Conservation (phyloP, 2,797 vertebrate genomes). For the Pseudochirops corinnae region DNA sequence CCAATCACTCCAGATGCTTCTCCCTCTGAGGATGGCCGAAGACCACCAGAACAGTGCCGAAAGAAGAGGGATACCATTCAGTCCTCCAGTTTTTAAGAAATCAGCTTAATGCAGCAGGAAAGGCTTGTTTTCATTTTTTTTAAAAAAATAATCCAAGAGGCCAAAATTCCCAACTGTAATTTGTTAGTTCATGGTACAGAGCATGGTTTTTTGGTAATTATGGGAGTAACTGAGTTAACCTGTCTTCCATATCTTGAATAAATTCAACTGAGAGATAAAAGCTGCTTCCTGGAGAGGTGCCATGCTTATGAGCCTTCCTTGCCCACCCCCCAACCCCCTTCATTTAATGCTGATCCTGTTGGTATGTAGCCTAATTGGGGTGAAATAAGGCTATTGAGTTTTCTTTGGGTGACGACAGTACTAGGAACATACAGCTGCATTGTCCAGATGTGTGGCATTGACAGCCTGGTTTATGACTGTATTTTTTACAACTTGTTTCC, state of each 20-base stretch:
- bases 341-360: slow-evolving; percentile 77
- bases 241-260: slow-evolving; percentile 63
- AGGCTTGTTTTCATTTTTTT: slow-evolving; percentile 31
- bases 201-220: slow-evolving; percentile 46
- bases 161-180: slow-evolving; percentile 45
- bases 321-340: slow-evolving; percentile 34
- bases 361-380: slow-evolving; percentile 88
- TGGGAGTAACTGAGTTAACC: slow-evolving; percentile 41
- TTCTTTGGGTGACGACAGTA: slow-evolving; percentile 87
- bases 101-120: slow-evolving; percentile 18
- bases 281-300: slow-evolving; percentile 58
- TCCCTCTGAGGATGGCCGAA: background rate
- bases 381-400: slow-evolving; percentile 88
- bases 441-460: slow-evolving; percentile 89
- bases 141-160: background rate
- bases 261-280: slow-evolving; percentile 79
- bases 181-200: slow-evolving; percentile 26
- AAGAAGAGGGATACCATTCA: background rate
- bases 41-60: background rate
- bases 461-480: slow-evolving; percentile 87
- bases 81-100: background rate
- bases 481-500: slow-evolving; percentile 90
- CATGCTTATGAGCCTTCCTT: slow-evolving; percentile 52
- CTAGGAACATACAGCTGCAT: slow-evolving; percentile 87
- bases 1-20: slow-evolving; percentile 2